Evolutionary conservation across 2,888 invertebrate species (phyloP), one percentile per base, ranked within the genome.

Genomic region (Drosophila testacea): DNA sequence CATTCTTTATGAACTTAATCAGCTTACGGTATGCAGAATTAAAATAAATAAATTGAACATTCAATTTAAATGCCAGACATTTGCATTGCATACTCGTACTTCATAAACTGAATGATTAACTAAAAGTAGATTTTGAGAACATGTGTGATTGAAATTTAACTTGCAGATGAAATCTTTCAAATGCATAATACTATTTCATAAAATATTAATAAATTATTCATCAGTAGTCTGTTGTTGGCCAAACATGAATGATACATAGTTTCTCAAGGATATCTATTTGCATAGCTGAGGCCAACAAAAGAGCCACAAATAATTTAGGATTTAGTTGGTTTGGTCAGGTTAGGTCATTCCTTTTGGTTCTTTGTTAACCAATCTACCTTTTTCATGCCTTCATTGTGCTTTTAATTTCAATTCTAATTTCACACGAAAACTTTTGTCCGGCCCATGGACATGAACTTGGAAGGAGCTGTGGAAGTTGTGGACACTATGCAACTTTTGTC

Each of bases 341-440:
- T 27, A 28, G 16, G 11, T 1, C 41, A 10, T 32, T 36, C 28
- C 34, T 22, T 61, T 60, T 41, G 30, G 6, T 41, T 16, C 48
- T 39, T 60, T 60, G 60, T 42, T 50, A 42, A 60, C 6, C 59
- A 32, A 30, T 48, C 36, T 34, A 22, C 22, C 28, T 4, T 3
- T 16, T 34, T 4, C 22, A 13, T 32, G 32, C 44, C 60, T 62
- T 68, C 57, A 62, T 77, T 73, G 78, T 80, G 66, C 81, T 78
- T 74, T 83, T 86, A 83, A 83, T 86, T 77, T 66, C 78, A 77
- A 83, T 74, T 80, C 73, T 68, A 75, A 75, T 83, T 82, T 83
- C 75, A 83, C 83, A 86, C 78, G 75, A 73, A 81, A 86, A 83
- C 74, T 86, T 78, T 64, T 69, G 51, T 39, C 38, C 34, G n/a